phyloP scores from a whole-genome alignment of 2,797 vertebrate species.

The Carapus acus region DNA sequence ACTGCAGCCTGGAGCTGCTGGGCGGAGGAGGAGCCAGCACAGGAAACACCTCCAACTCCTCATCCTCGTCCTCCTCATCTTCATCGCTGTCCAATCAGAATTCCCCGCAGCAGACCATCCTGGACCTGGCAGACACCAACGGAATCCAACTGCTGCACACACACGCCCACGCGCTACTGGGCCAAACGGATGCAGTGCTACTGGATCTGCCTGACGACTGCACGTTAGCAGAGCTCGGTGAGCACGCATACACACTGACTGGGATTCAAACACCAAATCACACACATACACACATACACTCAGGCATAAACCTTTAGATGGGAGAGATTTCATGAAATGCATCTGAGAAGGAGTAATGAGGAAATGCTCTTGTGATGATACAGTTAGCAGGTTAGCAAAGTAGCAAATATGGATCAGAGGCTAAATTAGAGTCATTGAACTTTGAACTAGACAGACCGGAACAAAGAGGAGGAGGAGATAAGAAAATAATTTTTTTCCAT shows the following conservation, averaged over 20 bases:
- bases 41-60: constrained; percentile 66
- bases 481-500: too few relatives aligned
- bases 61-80: constrained; percentile 63
- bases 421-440: too few relatives aligned
- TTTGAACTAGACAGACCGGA: too few relatives aligned
- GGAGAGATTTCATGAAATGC: too few relatives aligned
- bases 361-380: too few relatives aligned
- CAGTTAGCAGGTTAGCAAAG: too few relatives aligned
- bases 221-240: constrained; percentile 81
- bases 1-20: constrained; percentile 83
- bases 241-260: constrained; percentile 38
- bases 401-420: too few relatives aligned
- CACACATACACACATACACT: too few relatives aligned
- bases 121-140: constrained; percentile 69
- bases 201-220: constrained; percentile 73
- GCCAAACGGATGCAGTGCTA: constrained; percentile 52
- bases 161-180: constrained; percentile 65
- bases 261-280: not conserved
- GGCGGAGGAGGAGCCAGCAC: constrained; percentile 64
- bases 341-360: too few relatives aligned
- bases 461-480: too few relatives aligned
- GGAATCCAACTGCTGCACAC: constrained; percentile 76
- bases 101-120: constrained; percentile 77
- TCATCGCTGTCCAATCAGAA: constrained; percentile 78
- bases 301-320: too few relatives aligned